Conservation (phyloP, 2,888 invertebrate genomes). For the Cataglyphis altisquamis region DNA sequence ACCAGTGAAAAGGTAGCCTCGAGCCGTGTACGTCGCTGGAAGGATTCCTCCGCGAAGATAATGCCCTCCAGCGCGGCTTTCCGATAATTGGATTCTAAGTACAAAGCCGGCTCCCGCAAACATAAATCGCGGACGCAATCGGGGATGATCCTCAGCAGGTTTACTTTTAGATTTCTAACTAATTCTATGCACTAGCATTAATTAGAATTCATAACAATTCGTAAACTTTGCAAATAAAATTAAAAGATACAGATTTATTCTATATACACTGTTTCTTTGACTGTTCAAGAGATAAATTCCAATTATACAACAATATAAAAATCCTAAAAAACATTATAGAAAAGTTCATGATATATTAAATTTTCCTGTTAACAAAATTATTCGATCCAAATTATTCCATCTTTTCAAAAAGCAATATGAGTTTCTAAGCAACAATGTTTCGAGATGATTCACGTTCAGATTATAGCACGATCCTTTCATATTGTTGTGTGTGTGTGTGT, state of each 20-base stretch:
- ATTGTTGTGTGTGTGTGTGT: no score
- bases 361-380: not conserved
- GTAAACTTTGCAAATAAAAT: not conserved
- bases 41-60: slow-evolving; percentile 71
- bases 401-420: not conserved
- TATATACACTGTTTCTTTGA: not conserved
- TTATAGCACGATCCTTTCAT: not conserved
- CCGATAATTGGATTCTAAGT: slow-evolving; percentile 72
- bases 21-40: slow-evolving; percentile 57
- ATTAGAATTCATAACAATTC: not conserved
- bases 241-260: not conserved
- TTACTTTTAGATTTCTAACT: slow-evolving; percentile 7
- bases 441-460: not conserved
- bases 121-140: slow-evolving; percentile 18
- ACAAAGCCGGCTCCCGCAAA: slow-evolving; percentile 45
- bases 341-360: not conserved
- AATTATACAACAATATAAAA: not conserved
- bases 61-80: slow-evolving; percentile 60
- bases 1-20: slow-evolving; percentile 68
- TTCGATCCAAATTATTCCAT: not conserved
- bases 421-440: not conserved
- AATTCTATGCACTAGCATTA: not conserved
- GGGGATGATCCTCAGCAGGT: not conserved
- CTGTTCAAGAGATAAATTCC: not conserved
- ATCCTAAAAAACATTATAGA: slow-evolving; percentile 1